These are phyloP conservation scores for Doris montereyensis DNA, from an alignment of 2,888 invertebrate genomes.

Conservation along the genomic window DNA sequence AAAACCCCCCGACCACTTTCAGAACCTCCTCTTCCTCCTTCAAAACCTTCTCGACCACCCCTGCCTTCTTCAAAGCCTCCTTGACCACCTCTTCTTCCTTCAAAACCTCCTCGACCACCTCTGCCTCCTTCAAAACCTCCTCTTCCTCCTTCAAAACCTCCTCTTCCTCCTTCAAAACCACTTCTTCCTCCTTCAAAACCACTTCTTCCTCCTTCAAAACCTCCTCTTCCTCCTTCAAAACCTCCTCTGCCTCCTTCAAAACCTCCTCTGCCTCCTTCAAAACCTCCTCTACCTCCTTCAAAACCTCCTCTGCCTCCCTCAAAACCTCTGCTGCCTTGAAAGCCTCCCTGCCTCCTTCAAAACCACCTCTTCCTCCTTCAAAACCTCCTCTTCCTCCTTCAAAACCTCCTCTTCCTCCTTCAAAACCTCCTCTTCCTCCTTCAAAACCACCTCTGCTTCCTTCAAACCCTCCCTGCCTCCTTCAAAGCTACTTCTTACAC, in stretches of 20 bases:
- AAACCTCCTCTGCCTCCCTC: conserved; percentile 4
- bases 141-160: not conserved
- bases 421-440: not conserved
- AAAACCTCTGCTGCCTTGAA: not conserved
- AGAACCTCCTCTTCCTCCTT: not conserved
- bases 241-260: not conserved
- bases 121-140: not conserved
- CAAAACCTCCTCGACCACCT: not conserved
- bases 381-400: not conserved
- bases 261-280: not conserved
- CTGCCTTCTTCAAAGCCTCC: not conserved
- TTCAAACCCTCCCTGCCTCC: not conserved
- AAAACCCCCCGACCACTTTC: not conserved
- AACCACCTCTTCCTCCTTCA: not conserved
- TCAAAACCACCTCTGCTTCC: conserved; percentile 10
- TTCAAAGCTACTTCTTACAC: no score
- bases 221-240: not conserved
- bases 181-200: conserved; percentile 8
- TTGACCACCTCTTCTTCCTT: not conserved
- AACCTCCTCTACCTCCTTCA: not conserved
- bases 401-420: not conserved
- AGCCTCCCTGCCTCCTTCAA: not conserved
- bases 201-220: not conserved
- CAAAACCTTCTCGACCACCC: not conserved
- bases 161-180: not conserved